Evolutionary conservation across 2,888 invertebrate genomes (phyloP).

Genomic region (Caenorhabditis doughertyi): DNA sequence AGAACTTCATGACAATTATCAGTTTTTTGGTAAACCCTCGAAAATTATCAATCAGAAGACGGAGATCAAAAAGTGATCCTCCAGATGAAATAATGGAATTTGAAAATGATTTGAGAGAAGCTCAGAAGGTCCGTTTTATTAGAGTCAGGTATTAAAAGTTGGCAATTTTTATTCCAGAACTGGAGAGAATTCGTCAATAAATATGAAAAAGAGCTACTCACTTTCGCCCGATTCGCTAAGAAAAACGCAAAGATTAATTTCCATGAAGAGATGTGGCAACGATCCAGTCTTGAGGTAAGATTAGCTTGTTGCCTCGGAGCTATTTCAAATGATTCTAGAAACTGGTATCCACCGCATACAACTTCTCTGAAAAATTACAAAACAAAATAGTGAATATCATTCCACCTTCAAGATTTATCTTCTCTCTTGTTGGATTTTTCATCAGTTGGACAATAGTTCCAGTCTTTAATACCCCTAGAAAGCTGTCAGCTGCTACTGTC

Average conservation of each 20-base stretch:
- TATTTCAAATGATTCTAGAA: too few relatives aligned
- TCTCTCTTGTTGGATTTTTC: conserved; percentile 10
- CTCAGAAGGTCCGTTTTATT: conserved; percentile 6
- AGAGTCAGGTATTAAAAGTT: neutral
- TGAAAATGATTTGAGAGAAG: conserved; percentile 39
- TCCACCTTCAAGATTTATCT: conserved; percentile 30
- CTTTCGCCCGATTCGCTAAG: conserved; percentile 1
- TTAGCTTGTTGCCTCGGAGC: too few relatives aligned
- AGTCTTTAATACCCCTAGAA: conserved; percentile 16
- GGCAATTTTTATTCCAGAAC: neutral
- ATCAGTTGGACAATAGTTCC: conserved; percentile 39
- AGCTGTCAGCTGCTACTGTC: neutral
- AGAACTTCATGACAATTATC: conserved; percentile 25
- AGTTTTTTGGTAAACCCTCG: conserved; percentile 33
- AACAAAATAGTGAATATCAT: conserved; percentile 20
- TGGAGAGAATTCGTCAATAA: conserved; percentile 31
- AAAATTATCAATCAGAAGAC: conserved; percentile 1
- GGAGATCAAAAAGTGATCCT: neutral
- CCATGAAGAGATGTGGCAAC: conserved; percentile 29
- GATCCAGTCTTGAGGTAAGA: conserved; percentile 30
- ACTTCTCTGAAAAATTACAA: conserved; percentile 19
- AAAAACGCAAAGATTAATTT: conserved; percentile 22
- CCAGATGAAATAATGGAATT: conserved; percentile 24
- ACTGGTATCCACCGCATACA: neutral
- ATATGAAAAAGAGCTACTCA: conserved; percentile 18